Conservation (phyloP, 2,113 vertebrate species). For the Melanerpes aurifrons region DNA sequence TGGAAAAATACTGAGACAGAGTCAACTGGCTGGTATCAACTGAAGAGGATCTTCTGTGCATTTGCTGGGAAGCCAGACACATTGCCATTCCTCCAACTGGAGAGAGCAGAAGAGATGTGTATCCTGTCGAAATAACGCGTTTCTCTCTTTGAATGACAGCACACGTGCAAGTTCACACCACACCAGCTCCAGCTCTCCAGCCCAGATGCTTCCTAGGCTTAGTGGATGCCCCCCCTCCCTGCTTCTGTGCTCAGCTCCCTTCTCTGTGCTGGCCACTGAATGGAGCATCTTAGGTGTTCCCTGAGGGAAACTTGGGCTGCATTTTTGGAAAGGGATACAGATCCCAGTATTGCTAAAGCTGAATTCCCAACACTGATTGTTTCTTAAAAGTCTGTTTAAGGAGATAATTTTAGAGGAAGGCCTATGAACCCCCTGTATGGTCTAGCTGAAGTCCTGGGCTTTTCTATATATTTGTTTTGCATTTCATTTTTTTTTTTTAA, state of each 20-base stretch:
- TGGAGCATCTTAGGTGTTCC: not conserved
- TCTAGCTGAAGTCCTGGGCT: not conserved
- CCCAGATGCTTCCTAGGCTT: not conserved
- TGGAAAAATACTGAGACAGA: not conserved
- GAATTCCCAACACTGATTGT: not conserved
- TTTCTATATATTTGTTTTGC: not conserved
- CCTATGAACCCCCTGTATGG: not conserved
- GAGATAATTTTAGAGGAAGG: not conserved
- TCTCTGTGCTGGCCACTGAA: not conserved
- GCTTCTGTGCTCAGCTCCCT: not conserved
- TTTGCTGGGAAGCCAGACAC: not conserved
- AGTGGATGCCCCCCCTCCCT: too few species aligned
- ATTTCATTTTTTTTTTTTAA: not conserved
- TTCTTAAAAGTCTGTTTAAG: not conserved
- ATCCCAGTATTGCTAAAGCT: not conserved
- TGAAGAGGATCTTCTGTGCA: not conserved
- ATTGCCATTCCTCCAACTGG: not conserved
- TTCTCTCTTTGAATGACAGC: not conserved
- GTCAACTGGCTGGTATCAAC: not conserved
- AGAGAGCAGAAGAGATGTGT: not conserved
- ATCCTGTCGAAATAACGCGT: not conserved
- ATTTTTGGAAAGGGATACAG: not conserved
- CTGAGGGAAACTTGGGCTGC: not conserved
- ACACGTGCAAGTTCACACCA: fast-evolving
- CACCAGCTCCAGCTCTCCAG: not conserved